A percentile compares a stretch with the other conserved stretches of the same genome.
Evolutionary conservation across 1,140 invertebrate species (phyloP).

Genomic region (Theocolax elegans): DNA sequence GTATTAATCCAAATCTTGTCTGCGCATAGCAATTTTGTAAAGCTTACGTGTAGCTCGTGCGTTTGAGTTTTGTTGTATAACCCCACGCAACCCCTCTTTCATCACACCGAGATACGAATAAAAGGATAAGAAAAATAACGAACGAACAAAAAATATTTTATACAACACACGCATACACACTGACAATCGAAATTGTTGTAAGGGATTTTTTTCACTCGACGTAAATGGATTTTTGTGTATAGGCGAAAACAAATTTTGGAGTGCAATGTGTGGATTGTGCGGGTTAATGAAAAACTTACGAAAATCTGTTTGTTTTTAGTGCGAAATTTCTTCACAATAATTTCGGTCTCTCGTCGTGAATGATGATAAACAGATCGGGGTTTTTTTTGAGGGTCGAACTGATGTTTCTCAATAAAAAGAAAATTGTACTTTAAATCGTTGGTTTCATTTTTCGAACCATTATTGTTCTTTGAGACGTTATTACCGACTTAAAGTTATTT

Average conservation of each 20-base stretch:
- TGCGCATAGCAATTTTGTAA: slow-evolving; percentile 31
- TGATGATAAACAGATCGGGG: slow-evolving; percentile 1
- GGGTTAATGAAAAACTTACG: no score
- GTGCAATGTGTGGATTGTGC: no score
- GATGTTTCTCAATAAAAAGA: slow-evolving; percentile 39
- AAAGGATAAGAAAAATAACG: slow-evolving; percentile 16
- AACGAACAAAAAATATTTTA: slow-evolving; percentile 48
- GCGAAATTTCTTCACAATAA: no score
- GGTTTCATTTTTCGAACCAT: slow-evolving; percentile 7
- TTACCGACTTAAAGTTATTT: neutral
- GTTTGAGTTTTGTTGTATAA: slow-evolving; percentile 47
- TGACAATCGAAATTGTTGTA: no score
- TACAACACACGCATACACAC: slow-evolving; percentile 12
- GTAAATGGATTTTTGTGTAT: no score
- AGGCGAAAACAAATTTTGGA: no score
- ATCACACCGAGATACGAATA: no score
- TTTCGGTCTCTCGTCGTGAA: no score
- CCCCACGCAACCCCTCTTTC: slow-evolving; percentile 10
- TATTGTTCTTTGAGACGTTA: neutral
- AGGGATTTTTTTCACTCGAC: no score
- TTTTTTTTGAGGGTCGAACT: slow-evolving; percentile 49
- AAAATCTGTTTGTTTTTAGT: no score
- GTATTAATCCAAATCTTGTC: slow-evolving; percentile 20
- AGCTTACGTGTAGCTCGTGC: slow-evolving; percentile 35
- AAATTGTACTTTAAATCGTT: slow-evolving; percentile 33